Percentiles rank a stretch among this genome's conserved stretches.
Conservation (phyloP, 1,140 invertebrate species). For the Brachionus asplanchnoidis region DNA sequence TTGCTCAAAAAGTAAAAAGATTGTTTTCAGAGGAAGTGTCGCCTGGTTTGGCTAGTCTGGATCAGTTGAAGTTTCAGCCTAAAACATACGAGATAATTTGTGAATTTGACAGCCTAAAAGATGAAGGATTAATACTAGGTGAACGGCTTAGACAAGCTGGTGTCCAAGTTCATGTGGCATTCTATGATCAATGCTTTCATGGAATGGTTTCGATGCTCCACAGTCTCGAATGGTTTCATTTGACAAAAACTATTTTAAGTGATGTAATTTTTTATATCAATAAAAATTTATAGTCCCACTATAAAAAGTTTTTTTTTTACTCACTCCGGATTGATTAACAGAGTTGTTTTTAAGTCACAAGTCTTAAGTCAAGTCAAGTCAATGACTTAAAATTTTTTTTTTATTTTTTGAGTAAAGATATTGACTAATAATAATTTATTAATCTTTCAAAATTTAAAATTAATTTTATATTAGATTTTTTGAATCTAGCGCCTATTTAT, state of each 20-base stretch:
- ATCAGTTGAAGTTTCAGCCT: background rate
- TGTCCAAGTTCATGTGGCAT: constrained; percentile 2
- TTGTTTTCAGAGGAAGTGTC: background rate
- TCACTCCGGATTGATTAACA: too few species aligned
- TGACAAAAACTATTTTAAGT: background rate
- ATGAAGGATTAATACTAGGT: background rate
- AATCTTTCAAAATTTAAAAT: too few species aligned
- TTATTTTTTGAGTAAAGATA: too few species aligned
- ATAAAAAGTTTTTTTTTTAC: background rate
- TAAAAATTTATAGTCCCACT: background rate
- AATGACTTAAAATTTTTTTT: too few species aligned
- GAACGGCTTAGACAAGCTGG: constrained; percentile 8
- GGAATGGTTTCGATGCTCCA: background rate
- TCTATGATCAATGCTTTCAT: constrained; percentile 35
- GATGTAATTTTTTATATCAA: background rate
- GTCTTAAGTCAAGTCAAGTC: too few species aligned
- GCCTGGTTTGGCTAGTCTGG: background rate
- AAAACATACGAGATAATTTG: constrained; percentile 12
- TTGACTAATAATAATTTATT: too few species aligned
- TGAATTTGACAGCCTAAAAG: constrained; percentile 30
- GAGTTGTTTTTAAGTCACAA: too few species aligned
- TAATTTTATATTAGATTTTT: too few species aligned
- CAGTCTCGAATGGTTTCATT: background rate
- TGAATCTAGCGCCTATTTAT: too few species aligned
- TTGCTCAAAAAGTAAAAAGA: background rate